Evolutionary conservation across 2,888 invertebrate genomes (phyloP), one percentile per base, ranked within the genome.

Genomic region (Nineta flava): DNA sequence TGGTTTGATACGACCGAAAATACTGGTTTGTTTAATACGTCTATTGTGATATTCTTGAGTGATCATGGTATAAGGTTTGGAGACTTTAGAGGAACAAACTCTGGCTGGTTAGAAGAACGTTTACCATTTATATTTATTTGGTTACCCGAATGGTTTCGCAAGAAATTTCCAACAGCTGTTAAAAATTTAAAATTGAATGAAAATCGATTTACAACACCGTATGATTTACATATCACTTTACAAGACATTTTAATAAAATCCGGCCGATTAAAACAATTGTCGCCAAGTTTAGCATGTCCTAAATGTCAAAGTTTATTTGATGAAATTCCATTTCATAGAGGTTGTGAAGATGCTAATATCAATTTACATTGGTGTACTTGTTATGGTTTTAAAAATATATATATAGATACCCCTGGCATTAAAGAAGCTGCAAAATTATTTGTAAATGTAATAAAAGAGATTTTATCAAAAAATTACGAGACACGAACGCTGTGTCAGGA

Each of bases 1-100:
- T 79, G 81, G 57, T 67, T 84, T 31, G 66, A 74, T 51, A 69
- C 74, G 31, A 63, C 86, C 38, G 66, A 73, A 4, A 67, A 70
- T n/a, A 72, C 73, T 1, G 79, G 78, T 1, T 70, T 79, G 5
- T 61, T 80, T 47, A 73, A 79, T 41, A 78, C 78, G 42, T 77
- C 80, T 2, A 74, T 86, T 56, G 67, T 87, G 2, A 68, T 87
- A 50, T 80, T 85, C 55, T 69, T 87, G 49, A 86, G 87, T 58
- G 87, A 87, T 60, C 87, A 87, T 58, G 87, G 88, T 0, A 73
- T 85, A 59, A 72, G 87, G 9, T 86, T 81, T 61, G 87, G 87
- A 0, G 73, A 75, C n/a, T 73, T 80, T 41, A 72, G 87, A 3
- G 68, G 76, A 52, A 76, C 79, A 2, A 69, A 77, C 53, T 75